phyloP scores from a whole-genome alignment of 2,888 invertebrate genomes.

The Troides oblongomaculatus region DNA sequence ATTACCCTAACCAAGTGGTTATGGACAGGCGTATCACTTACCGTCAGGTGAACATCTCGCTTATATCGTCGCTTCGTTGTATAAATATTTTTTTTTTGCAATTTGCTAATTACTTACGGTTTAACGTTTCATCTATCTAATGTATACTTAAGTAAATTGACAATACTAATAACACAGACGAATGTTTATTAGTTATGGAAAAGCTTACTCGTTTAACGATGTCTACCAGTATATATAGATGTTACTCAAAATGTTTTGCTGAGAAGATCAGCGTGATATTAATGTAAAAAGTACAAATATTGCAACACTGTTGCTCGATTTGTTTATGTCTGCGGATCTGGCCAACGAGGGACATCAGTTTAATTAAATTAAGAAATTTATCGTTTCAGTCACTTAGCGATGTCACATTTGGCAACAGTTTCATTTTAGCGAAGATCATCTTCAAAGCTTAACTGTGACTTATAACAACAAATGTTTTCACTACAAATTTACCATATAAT shows the following conservation, averaged over 20 bases:
- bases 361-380: constrained; percentile 69
- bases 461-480: constrained; percentile 2
- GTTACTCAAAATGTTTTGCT: not conserved
- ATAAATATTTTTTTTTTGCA: not conserved
- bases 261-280: constrained; percentile 11
- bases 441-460: constrained; percentile 9
- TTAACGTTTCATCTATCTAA: not conserved
- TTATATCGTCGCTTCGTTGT: too few species aligned
- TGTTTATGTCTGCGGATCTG: constrained; percentile 37
- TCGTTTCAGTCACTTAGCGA: constrained; percentile 47
- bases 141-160: not conserved
- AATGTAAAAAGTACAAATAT: constrained; percentile 35
- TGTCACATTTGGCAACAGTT: constrained; percentile 51
- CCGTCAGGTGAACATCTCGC: too few species aligned
- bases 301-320: constrained; percentile 35
- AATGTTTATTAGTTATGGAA: not conserved
- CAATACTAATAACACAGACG: not conserved
- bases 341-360: constrained; percentile 47
- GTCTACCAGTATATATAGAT: not conserved
- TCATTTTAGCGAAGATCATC: constrained; percentile 20
- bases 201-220: not conserved
- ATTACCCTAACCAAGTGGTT: too few species aligned
- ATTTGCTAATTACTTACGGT: not conserved
- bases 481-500: not conserved
- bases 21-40: too few species aligned